Conservation (phyloP, 1,140 invertebrate species). For the Xylocopa sonorina region DNA sequence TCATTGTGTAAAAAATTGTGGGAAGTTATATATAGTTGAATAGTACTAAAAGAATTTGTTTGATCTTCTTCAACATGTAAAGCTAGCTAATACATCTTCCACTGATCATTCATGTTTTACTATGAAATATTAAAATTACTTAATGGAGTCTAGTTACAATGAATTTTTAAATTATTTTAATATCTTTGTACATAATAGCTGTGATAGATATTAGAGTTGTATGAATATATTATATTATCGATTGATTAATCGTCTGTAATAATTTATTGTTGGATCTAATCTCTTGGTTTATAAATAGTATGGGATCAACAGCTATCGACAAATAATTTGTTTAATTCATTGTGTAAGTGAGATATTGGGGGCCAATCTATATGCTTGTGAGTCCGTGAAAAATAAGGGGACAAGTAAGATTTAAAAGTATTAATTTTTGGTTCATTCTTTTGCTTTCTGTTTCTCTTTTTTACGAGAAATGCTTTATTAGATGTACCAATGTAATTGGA, state of each 20-base stretch:
- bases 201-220: not conserved
- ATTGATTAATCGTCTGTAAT: conserved; percentile 1
- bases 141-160: not conserved
- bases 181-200: conserved; percentile 4
- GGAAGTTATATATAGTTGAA: not conserved
- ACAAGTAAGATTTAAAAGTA: conserved; percentile 34
- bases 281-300: conserved; percentile 36
- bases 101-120: not conserved
- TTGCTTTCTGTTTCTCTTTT: not conserved
- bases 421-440: no score
- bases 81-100: conserved; percentile 1
- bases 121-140: not conserved
- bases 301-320: conserved; percentile 56
- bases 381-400: conserved; percentile 26
- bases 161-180: not conserved
- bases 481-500: conserved; percentile 8
- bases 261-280: conserved; percentile 1
- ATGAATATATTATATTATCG: not conserved
- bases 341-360: conserved; percentile 60
- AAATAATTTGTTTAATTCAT: conserved; percentile 64
- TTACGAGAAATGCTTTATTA: not conserved
- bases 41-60: not conserved
- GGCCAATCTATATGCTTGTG: conserved; percentile 67
- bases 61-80: conserved; percentile 1
- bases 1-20: not conserved